Conservation (phyloP, 92 coral and sea anemone genomes). For the Nematostella vectensis region DNA sequence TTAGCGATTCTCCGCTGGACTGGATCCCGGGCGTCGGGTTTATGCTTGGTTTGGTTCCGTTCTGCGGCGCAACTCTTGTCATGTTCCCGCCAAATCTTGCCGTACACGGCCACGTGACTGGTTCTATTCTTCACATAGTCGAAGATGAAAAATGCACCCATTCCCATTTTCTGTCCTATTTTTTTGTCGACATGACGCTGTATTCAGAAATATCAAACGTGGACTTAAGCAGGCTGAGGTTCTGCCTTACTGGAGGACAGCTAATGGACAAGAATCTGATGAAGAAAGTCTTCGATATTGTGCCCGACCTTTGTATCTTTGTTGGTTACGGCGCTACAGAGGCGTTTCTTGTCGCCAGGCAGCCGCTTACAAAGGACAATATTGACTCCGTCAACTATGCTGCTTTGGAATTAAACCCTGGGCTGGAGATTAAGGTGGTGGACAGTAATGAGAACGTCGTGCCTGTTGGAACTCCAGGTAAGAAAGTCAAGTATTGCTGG, state of each 20-base stretch:
- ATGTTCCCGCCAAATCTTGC: slow-evolving; percentile 1
- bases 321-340: slow-evolving; percentile 11
- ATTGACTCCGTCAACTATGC: slow-evolving; percentile 6
- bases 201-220: background rate
- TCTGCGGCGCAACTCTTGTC: background rate
- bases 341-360: background rate
- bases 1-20: slow-evolving; percentile 6
- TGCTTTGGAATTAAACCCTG: slow-evolving; percentile 10
- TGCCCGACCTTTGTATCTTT: background rate
- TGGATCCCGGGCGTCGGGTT: background rate
- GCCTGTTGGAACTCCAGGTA: slow-evolving; percentile 12
- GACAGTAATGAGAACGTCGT: slow-evolving; percentile 2
- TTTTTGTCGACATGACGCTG: background rate
- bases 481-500: too few relatives aligned
- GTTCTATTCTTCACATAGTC: background rate
- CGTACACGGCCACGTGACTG: background rate
- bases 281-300: slow-evolving; percentile 1
- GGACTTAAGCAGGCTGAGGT: background rate
- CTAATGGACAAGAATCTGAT: slow-evolving; percentile 1
- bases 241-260: slow-evolving; percentile 6
- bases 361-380: background rate
- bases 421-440: slow-evolving; percentile 11
- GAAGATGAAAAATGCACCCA: slow-evolving; percentile 9
- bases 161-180: background rate
- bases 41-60: background rate